Evolutionary conservation across 2,797 vertebrate species (phyloP), one percentile per base, ranked within the genome.

Genomic region (Lophius americanus): DNA sequence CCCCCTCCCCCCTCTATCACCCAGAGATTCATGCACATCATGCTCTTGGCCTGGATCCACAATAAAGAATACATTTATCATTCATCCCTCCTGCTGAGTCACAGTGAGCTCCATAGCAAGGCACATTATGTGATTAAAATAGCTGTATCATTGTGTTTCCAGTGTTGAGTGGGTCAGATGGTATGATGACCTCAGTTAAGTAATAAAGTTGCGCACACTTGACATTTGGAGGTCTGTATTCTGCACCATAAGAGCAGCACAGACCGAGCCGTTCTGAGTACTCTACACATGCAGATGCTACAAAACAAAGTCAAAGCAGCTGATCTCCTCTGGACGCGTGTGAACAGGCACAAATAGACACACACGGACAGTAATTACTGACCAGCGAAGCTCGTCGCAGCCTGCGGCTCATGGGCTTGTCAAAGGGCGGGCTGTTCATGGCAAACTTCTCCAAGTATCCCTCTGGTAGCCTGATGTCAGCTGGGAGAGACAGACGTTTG

Each of bases 371-470:
- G 3, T n/a, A 2, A 71, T 38, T 47, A 88, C 92, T 92, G 86
- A 95, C 94, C 87, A 95, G 60, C 50, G 94, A 95, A 46, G 92
- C 91, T 1, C 94, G 90, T 4, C 94, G 91, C 71, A 94, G 87
- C 77, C 92, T 90, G 56, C 94, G 93, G 83, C 94, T 95, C 87
- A 95, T 88, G 64, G 94, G 94, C 77, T 93, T 94, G 88, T 94
- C 94, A 47, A 95, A 95, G 12, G 94, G 93, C 3, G 93, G 93
- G 76, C 93, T 94, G 89, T 93, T 94, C 90, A 93, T 92, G 69
- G 93, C 92, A 73, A 94, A 94, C 86, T 94, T 95, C 87, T 94
- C 93, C 74, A 95, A 83, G 86, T 94, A 95, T 51, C 93, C 93
- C 79, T 95, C 94, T 0, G 94, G 94, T 75, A 95, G 87, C 75